Evolutionary conservation across 2,797 vertebrate species (phyloP).

Genomic region (Apogon hyalosoma): DNA sequence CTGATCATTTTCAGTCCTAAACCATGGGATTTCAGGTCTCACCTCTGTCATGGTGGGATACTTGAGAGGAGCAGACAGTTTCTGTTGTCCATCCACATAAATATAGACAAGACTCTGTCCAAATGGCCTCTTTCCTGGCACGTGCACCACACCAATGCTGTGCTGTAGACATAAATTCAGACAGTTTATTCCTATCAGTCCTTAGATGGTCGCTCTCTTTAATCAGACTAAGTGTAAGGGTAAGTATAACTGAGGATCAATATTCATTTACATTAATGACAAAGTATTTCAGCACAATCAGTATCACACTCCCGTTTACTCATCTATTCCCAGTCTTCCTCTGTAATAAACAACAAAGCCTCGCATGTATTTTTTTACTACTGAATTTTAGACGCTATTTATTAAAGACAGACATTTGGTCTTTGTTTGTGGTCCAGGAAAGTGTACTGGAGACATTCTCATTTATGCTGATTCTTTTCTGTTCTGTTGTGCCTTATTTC

Average conservation of each 20-base stretch:
- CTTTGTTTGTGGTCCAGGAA: too few relatives aligned
- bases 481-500: too few relatives aligned
- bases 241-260: background rate
- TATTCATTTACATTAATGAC: too few relatives aligned
- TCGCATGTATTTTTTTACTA: too few relatives aligned
- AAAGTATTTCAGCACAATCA: too few relatives aligned
- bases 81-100: constrained; percentile 96
- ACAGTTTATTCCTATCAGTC: constrained; percentile 7
- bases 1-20: background rate
- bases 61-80: constrained; percentile 92
- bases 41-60: constrained; percentile 97
- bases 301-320: too few relatives aligned
- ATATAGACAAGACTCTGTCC: constrained; percentile 96
- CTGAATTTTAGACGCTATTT: too few relatives aligned
- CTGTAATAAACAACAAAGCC: too few relatives aligned
- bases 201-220: background rate
- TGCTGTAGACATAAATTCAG: constrained; percentile 84
- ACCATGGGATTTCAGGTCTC: constrained; percentile 56
- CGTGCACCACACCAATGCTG: constrained; percentile 92
- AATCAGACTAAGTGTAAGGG: background rate
- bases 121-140: constrained; percentile 96
- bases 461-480: too few relatives aligned
- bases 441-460: too few relatives aligned
- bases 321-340: too few relatives aligned
- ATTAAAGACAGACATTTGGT: too few relatives aligned